Base-by-base conservation (phyloP, 2,113 vertebrate genomes). In the Dascyllus trimaculatus region DNA sequence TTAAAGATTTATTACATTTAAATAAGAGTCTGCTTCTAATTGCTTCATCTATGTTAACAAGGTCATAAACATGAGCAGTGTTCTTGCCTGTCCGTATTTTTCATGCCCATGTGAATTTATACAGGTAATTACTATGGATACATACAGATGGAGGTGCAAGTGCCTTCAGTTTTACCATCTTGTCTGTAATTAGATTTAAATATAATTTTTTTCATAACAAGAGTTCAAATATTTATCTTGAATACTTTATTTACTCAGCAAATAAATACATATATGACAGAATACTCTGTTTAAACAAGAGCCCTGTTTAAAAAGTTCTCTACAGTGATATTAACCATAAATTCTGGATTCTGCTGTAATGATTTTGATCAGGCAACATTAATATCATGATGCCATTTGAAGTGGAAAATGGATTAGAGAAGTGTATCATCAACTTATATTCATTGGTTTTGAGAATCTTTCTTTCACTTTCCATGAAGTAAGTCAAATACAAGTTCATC, bases 21-120 rank as follows among this genome's bases (percentile, higher is more conserved):
- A 66, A 70, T 69, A 43, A 21, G 3, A 61, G 61, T 22, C 15
- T 26, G 11, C 6, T 75, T 4, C 2, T 25, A 53, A 62, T 61
- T 75, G 32, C 22, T 64, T 63, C 11, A 56, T 63, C 45, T 71
- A 57, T 46, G 72, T 70, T 51, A 71, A 73, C 40, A 80, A 63
- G 58, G 53, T 71, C 48, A 64, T 22, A 62, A 29, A 65, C 14
- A 43, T 79, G 45, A 26, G 18, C 40, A 70, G 29, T 2, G n/a
- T 62, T 68, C 45, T 85, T 49, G 38, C 40, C 35, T 71, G 66
- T 48, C 48, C 43, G 73, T 84, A 19, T 78, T 69, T 80, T 59
- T 71, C 14, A 59, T n/a, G 11, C 25, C 19, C n/a, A n/a, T 57
- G 25, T 63, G 9, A 61, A 68, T 64, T 40, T 17, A 18, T 40